Conservation (phyloP, 2,888 invertebrate species). For the Aquatica leii region DNA sequence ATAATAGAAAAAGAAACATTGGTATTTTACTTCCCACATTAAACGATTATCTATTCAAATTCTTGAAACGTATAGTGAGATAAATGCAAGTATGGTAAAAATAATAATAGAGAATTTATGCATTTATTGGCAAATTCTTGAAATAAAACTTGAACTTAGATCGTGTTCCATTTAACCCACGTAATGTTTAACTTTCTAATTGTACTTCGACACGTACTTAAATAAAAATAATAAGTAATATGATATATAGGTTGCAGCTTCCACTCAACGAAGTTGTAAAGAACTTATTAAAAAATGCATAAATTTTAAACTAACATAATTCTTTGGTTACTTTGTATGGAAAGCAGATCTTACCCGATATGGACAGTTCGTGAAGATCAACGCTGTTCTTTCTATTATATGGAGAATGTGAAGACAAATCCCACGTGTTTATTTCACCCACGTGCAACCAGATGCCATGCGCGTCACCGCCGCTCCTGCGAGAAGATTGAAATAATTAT, state of each 20-base stretch:
- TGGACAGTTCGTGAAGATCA: conserved; percentile 47
- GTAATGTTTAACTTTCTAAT: conserved; percentile 5
- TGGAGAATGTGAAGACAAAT: conserved; percentile 41
- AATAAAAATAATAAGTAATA: neutral
- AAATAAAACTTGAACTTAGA: neutral
- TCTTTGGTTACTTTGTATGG: conserved; percentile 10
- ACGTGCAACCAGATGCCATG: conserved; percentile 52
- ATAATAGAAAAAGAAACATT: too few relatives aligned
- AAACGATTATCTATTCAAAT: too few relatives aligned
- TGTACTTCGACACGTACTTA: neutral
- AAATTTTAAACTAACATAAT: too few relatives aligned
- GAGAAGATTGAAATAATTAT: conserved; percentile 47
- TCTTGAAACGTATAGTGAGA: too few relatives aligned
- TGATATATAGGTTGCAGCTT: neutral
- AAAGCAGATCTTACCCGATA: conserved; percentile 51
- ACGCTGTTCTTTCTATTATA: conserved; percentile 42
- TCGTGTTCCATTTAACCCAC: neutral
- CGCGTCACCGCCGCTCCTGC: conserved; percentile 53
- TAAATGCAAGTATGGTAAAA: too few relatives aligned
- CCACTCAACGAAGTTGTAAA: conserved; percentile 6
- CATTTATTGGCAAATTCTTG: conserved; percentile 1
- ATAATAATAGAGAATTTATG: too few relatives aligned
- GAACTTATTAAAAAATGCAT: conserved; percentile 8
- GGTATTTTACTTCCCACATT: too few relatives aligned
- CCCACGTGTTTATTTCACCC: conserved; percentile 54